Base-by-base conservation (phyloP, 2,888 invertebrate genomes). In the Epistrophe grossulariae region DNA sequence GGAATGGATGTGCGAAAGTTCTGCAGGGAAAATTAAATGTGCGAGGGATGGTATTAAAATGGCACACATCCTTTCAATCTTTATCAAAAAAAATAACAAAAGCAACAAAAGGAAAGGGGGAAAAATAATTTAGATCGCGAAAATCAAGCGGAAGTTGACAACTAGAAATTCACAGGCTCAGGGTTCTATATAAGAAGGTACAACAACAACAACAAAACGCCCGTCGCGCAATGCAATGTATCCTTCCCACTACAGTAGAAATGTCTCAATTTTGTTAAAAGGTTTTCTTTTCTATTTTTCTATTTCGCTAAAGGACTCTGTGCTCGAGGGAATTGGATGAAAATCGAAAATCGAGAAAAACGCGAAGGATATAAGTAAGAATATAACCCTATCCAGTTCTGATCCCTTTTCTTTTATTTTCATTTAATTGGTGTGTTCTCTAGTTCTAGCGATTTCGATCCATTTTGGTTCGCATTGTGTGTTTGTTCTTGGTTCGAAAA, bases 11-110 rank as follows among this genome's bases (percentile, higher is more conserved):
- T 82, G 79, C 82, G 50, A 76, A 85, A 82, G 55, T 71, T 66
- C 59, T 71, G 24, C 73, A 64, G 74, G 70, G 82, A 64, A 74
- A 77, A 35, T 11, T 8, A 31, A 72, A 45, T 72, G 52, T 81
- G 84, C 73, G 84, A 85, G 84, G 84, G 84, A 85, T 85, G 81
- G 50, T 48, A 81, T 70, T 60, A 55, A 64, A 81, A 81, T 81
- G 73, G 73, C 81, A 73, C 43, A 64, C 52, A 84, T 84, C 84
- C 76, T 66, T 60, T 66, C 40, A 71, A 45, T n/a, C 35, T 28
- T 52, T 11, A 60, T 11, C 28, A 11, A 3, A 3, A 17, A 48
- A 10, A 17, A 8, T 13, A 45, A 15, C 7, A 66, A 59, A 24
- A n/a, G 50, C 1, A n/a, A 45, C 38, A 60, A 50, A 45, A 52